Evolutionary conservation across 2,113 vertebrate genomes (phyloP).

Genomic region (Petroica traversi): DNA sequence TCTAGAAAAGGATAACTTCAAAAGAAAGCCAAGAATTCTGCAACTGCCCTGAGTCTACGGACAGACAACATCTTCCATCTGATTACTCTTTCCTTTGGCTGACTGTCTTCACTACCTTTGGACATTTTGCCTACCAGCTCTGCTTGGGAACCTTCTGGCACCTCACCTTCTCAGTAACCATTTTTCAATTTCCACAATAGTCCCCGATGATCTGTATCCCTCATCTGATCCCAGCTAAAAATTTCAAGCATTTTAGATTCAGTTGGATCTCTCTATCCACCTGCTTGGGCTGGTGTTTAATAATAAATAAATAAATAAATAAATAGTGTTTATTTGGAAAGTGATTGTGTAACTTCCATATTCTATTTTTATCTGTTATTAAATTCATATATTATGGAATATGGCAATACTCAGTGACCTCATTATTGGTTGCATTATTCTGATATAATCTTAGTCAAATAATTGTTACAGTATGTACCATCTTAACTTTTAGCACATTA

Average conservation of each 20-base stretch:
- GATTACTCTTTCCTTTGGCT: neutral
- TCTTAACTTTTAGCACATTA: neutral
- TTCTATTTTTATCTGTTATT: neutral
- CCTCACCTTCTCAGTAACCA: neutral
- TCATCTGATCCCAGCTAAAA: neutral
- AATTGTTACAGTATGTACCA: neutral
- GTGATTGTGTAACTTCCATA: neutral
- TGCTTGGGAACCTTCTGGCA: neutral
- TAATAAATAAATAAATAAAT: too few species aligned
- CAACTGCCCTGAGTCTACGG: neutral
- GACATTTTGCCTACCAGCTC: neutral
- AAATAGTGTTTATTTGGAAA: neutral
- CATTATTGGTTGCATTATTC: neutral
- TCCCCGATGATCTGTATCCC: neutral
- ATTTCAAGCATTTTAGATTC: neutral
- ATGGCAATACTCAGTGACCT: fast-evolving
- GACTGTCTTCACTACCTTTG: neutral
- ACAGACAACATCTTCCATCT: neutral
- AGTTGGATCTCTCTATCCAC: neutral
- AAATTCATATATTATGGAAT: neutral
- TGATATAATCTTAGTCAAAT: neutral
- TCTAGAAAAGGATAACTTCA: neutral
- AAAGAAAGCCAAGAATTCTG: neutral
- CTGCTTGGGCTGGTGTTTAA: neutral
- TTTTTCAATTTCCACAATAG: neutral